These are phyloP conservation scores for Catocala sponsa DNA, from an alignment of 2,888 invertebrate genomes.

Conservation along the genomic window DNA sequence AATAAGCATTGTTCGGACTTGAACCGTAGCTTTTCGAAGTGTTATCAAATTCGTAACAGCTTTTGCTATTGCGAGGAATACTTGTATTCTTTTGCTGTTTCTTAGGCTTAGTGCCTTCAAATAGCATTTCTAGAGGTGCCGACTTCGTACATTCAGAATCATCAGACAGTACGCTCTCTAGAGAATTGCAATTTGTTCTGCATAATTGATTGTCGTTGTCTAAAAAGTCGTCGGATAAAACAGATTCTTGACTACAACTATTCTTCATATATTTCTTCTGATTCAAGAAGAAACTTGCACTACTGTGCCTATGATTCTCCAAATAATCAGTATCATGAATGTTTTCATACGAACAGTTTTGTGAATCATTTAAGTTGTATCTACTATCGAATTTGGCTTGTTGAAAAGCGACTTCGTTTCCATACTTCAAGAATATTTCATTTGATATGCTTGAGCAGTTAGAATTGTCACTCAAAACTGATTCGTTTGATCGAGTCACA, in stretches of 20 bases:
- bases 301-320: slow-evolving; percentile 90
- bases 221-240: slow-evolving; percentile 91
- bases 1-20: slow-evolving; percentile 88
- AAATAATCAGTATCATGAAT: slow-evolving; percentile 79
- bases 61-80: slow-evolving; percentile 81
- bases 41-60: slow-evolving; percentile 85
- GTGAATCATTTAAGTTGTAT: slow-evolving; percentile 83
- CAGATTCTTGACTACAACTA: slow-evolving; percentile 92
- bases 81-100: slow-evolving; percentile 67
- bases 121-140: slow-evolving; percentile 92
- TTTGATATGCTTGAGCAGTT: slow-evolving; percentile 85
- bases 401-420: slow-evolving; percentile 83
- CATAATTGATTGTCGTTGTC: slow-evolving; percentile 88
- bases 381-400: slow-evolving; percentile 79
- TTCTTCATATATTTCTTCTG: slow-evolving; percentile 89
- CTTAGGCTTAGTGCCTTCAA: slow-evolving; percentile 87
- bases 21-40: slow-evolving; percentile 90
- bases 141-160: slow-evolving; percentile 93
- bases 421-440: slow-evolving; percentile 84
- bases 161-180: slow-evolving; percentile 94
- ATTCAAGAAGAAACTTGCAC: slow-evolving; percentile 94
- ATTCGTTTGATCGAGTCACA: slow-evolving; percentile 88
- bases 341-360: slow-evolving; percentile 83
- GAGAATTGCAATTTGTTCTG: slow-evolving; percentile 92
- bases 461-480: slow-evolving; percentile 83